phyloP scores from a whole-genome alignment of 2,797 vertebrate species.

The Alcedo quadribrachys region DNA sequence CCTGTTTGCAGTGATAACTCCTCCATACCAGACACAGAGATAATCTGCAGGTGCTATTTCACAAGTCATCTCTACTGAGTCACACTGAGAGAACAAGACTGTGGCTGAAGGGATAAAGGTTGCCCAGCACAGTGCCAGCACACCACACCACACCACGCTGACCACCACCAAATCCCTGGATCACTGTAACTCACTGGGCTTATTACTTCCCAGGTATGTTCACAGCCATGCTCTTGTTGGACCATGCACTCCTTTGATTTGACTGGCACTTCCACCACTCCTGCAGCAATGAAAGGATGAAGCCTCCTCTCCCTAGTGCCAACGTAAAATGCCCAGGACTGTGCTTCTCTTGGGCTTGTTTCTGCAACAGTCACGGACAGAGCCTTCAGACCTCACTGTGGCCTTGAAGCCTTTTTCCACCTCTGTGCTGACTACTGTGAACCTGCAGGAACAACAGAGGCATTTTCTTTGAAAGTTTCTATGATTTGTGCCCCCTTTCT shows the following conservation, averaged over 20 bases:
- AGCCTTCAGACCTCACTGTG: not conserved
- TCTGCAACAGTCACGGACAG: not conserved
- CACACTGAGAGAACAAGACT: not conserved
- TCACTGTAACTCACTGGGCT: not conserved
- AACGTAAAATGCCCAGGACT: not conserved
- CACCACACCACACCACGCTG: no score
- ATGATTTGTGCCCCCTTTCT: not conserved
- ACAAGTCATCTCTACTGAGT: not conserved
- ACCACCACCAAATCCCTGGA: not conserved
- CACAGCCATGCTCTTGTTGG: rapidly evolving
- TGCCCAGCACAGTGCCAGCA: not conserved
- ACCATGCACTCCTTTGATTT: not conserved
- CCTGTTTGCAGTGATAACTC: not conserved
- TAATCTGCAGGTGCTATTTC: not conserved
- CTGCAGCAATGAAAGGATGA: not conserved
- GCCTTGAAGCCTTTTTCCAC: not conserved
- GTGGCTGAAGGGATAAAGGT: not conserved
- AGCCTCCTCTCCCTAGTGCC: not conserved
- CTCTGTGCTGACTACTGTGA: not conserved
- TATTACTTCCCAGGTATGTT: not conserved
- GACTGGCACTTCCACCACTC: not conserved
- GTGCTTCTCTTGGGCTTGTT: not conserved
- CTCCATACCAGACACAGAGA: not conserved
- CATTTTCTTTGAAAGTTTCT: not conserved
- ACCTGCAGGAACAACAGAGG: not conserved